Base-by-base conservation (phyloP, 2,113 vertebrate species). In the Gambusia holbrooki region DNA sequence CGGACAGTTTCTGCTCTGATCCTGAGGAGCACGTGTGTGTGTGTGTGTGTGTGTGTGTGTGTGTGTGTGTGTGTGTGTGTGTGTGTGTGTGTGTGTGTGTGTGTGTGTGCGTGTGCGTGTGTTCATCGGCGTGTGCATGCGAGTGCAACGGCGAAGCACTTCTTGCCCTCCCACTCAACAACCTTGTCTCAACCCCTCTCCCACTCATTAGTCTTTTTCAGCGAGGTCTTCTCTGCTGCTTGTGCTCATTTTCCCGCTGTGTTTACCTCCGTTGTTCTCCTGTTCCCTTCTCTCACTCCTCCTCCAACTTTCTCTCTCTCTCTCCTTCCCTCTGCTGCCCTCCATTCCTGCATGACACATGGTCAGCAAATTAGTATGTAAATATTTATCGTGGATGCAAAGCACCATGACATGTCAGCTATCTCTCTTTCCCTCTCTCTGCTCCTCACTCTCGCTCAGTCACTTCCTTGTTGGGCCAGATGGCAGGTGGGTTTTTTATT, bases 391-490 rank as follows among this genome's bases (percentile, higher is more conserved):
- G 54, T 77, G 13, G 84, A 91, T 73, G 81, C 78, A 84, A 82
- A 81, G 82, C 85, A 28, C 73, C 79, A 30, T 65, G 78, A 83
- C 88, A 78, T 66, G 81, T 80, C 77, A 48, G 69, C 84, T 79
- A 15, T 35, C 76, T 65, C 33, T 58, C 51, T 58, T 25, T 58
- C 51, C 25, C 51, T n/a, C 51, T 58, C 22, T 35, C 67, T 33
- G 66, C 71, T 29, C 61, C 68, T 82, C 73, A 28, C 73, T 27
- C 69, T 79, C 70, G 65, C 79, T 37, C 27, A 77, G 66, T 77
- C 80, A 75, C 74, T 90, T 90, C 91, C 89, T 87, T 84, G 89
- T 91, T 81, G 68, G 80, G 62, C 84, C 90, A 93, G 90, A 90
- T 91, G 90, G 91, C 89, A 87, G 92, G 83, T 91, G 89, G 86